phyloP scores from a whole-genome alignment of 2,113 vertebrate genomes.

The Fukomys damarensis region DNA sequence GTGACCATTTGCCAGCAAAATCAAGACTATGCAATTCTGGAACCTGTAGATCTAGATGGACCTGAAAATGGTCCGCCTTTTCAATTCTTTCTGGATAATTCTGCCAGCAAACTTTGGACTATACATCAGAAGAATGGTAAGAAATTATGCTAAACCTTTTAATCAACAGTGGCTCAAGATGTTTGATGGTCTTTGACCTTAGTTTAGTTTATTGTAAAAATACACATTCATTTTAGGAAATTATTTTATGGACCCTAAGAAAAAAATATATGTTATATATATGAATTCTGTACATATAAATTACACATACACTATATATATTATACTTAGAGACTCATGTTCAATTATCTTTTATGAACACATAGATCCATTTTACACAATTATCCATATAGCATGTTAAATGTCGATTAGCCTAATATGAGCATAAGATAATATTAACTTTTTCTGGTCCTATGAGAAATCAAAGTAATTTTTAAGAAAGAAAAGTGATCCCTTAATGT shows the following conservation, averaged over 20 bases:
- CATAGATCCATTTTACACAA: neutral
- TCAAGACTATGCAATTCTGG: constrained; percentile 80
- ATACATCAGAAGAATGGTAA: constrained; percentile 86
- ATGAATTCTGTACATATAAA: neutral
- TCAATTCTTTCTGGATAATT: constrained; percentile 80
- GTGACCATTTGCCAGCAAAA: constrained; percentile 86
- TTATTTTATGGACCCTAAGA: neutral
- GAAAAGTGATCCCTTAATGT: neutral
- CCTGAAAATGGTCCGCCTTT: constrained; percentile 88
- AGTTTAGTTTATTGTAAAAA: neutral
- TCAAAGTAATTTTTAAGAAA: constrained; percentile 4
- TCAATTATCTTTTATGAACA: constrained; percentile 39
- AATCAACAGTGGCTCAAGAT: neutral
- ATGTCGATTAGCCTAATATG: neutral
- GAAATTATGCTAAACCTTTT: constrained; percentile 31
- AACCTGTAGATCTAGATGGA: constrained; percentile 87
- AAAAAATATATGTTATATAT: neutral
- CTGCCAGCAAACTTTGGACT: constrained; percentile 86
- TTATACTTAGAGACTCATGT: neutral
- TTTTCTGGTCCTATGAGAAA: neutral
- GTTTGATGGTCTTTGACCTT: neutral
- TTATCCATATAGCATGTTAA: neutral
- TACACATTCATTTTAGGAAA: neutral
- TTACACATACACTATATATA: neutral
- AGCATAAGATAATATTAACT: neutral